Base-by-base conservation (phyloP, 2,113 vertebrate species). In the Microcebus ravelobensis region DNA sequence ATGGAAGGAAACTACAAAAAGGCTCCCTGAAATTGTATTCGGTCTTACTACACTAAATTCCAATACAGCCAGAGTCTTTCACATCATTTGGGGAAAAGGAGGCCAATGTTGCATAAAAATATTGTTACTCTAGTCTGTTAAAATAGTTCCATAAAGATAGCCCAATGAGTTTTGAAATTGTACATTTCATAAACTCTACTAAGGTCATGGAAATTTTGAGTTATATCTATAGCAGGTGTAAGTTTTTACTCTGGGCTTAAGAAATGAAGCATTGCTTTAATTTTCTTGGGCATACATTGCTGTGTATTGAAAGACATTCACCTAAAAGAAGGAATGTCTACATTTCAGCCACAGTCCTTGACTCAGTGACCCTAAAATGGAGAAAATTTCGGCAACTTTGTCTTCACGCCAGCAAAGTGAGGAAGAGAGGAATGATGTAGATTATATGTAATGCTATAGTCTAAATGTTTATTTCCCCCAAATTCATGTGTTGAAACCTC, bases 261-360 rank as follows among this genome's bases (percentile, higher is more conserved):
- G 12, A 8, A 6, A 13, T 10, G 65, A 12, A 31, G 8, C 6
- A 9, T 6, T 23, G 39, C 25, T 36, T 67, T 77, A 0, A 36
- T 84, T 36, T 77, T 45, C 45, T 6, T 7, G 14, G 8, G 8
- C 0, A 1, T 77, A 4, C 34, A 3, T 39, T 25, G 45, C 9
- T 18, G 1, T 4, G 9, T 20, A 9, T 14, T 39, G 21, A 15
- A 63, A 73, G 7, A 23, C 42, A 36, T 34, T 25, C 18, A 12
- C 3, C 59, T 2, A 2, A 27, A 61, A 36, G 9, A 0, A 6
- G 8, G 45, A 29, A 59, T 0, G 9, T 55, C n/a, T 14, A 1
- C 55, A 36, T 50, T 65, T 36, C 0, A 21, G 6, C 36, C 65
- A 34, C 8, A 0, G 3, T 2, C 1, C 21, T 11, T 12, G 20